Conservation (phyloP, 2,888 invertebrate genomes). For the Tiliacea aurago region DNA sequence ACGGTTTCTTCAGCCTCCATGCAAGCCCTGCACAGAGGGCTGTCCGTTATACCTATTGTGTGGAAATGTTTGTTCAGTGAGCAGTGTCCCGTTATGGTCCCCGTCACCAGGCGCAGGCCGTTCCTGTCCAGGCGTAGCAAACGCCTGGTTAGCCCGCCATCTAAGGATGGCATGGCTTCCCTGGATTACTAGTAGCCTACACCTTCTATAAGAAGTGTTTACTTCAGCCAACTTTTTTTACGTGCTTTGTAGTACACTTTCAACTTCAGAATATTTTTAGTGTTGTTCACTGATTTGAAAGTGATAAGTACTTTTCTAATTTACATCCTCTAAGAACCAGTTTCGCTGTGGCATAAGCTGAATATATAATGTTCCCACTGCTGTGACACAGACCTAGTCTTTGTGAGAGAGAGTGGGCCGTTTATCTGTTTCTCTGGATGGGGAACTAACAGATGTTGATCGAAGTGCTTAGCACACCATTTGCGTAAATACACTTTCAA, state of each 20-base stretch:
- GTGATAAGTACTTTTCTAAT: background rate
- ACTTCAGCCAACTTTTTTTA: background rate
- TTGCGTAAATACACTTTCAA: background rate
- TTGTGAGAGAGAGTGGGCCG: background rate
- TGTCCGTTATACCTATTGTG: no score
- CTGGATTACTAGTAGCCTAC: background rate
- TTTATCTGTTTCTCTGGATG: background rate
- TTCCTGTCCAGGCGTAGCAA: no score
- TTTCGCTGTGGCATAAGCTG: background rate
- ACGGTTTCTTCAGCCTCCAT: no score
- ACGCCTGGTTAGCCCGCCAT: no score
- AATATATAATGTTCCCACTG: background rate
- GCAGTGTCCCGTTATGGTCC: no score
- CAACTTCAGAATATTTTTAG: conserved; percentile 1
- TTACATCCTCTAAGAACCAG: background rate
- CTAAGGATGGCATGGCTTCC: no score
- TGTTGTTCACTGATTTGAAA: conserved; percentile 2
- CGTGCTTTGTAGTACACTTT: conserved; percentile 1
- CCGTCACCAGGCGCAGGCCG: no score
- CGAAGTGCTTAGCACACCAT: background rate
- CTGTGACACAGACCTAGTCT: background rate
- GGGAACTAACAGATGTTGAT: background rate
- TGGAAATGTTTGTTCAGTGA: no score
- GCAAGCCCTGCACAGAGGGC: no score
- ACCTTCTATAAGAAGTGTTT: conserved; percentile 12